Conservation (phyloP, 2,888 invertebrate genomes). For the Tenthredo scrophulariae region DNA sequence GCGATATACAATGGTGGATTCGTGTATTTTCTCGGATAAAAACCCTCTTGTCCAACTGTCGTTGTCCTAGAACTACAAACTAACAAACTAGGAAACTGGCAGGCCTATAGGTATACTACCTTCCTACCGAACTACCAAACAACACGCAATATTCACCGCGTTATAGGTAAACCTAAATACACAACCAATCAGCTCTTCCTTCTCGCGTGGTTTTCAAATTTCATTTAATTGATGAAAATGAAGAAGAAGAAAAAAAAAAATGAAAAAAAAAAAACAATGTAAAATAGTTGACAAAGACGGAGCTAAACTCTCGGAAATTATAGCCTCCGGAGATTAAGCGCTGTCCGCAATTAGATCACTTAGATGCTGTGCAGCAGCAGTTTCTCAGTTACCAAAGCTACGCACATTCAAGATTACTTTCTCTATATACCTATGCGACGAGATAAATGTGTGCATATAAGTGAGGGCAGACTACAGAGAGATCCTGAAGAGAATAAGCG, state of each 20-base stretch:
- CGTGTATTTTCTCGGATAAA: slow-evolving; percentile 11
- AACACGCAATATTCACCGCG: background rate
- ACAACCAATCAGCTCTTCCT: background rate
- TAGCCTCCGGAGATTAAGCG: slow-evolving; percentile 39
- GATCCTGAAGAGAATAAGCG: slow-evolving; percentile 13
- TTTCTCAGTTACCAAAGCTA: no score
- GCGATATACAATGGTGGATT: slow-evolving; percentile 38
- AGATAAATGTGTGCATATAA: background rate
- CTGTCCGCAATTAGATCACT: slow-evolving; percentile 44
- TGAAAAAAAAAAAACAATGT: background rate
- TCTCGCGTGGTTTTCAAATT: background rate
- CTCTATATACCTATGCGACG: background rate
- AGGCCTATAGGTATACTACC: background rate
- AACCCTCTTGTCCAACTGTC: slow-evolving; percentile 3
- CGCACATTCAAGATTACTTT: background rate
- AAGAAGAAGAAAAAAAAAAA: background rate
- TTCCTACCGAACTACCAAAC: background rate
- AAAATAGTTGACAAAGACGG: background rate
- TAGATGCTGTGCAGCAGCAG: background rate
- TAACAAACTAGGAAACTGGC: slow-evolving; percentile 41
- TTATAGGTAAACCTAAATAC: background rate
- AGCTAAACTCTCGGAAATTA: slow-evolving; percentile 2
- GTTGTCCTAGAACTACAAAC: background rate
- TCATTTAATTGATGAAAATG: background rate
- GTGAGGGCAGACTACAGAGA: background rate